Conservation (phyloP, 2,888 invertebrate species). For the Bugulina stolonifera region DNA sequence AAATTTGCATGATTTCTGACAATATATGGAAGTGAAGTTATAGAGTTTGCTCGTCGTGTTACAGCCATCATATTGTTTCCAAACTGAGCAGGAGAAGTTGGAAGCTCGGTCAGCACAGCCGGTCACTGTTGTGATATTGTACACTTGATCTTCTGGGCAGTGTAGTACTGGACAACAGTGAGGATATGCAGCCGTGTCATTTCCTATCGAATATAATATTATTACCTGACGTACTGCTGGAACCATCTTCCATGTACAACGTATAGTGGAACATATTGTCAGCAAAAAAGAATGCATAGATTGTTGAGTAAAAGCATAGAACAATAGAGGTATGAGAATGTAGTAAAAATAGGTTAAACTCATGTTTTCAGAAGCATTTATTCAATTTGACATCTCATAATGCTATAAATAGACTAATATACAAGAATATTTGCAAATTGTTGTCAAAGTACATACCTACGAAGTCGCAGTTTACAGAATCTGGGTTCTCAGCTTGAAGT, state of each 20-base stretch:
- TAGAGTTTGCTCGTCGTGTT: not conserved
- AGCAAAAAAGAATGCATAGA: too few relatives aligned
- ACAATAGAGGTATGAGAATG: too few relatives aligned
- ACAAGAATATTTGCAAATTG: too few relatives aligned
- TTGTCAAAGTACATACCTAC: too few relatives aligned
- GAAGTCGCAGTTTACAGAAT: conserved; percentile 3
- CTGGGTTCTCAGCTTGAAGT: conserved; percentile 17
- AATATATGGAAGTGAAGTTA: conserved; percentile 11
- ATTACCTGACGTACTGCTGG: too few relatives aligned
- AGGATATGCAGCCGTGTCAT: conserved; percentile 19
- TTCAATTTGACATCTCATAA: too few relatives aligned
- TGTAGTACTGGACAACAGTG: conserved; percentile 17
- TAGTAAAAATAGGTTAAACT: too few relatives aligned
- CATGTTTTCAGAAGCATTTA: too few relatives aligned
- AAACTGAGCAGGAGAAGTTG: conserved; percentile 1
- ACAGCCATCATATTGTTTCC: not conserved
- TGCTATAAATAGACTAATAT: too few relatives aligned
- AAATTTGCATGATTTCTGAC: not conserved
- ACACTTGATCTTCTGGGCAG: not conserved
- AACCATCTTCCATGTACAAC: too few relatives aligned
- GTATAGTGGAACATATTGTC: too few relatives aligned
- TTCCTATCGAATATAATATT: not conserved
- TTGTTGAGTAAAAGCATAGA: too few relatives aligned
- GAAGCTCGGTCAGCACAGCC: conserved; percentile 8
- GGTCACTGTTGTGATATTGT: not conserved